A percentile compares a stretch with the other conserved stretches of the same genome.
Evolutionary conservation across 2,113 vertebrate species (phyloP).

Genomic region (Oryzias melastigma): DNA sequence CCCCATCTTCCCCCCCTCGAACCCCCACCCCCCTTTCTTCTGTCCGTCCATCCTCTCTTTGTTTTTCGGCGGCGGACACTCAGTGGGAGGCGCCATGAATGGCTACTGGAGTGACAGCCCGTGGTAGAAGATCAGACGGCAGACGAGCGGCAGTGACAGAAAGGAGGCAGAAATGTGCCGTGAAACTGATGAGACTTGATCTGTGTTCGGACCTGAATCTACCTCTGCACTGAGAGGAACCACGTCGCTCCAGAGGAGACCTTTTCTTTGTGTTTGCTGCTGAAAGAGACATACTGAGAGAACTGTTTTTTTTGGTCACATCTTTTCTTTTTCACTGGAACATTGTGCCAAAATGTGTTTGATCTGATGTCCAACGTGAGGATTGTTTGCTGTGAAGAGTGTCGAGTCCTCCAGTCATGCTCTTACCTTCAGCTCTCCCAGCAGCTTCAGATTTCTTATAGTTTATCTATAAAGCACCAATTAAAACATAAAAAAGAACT

Average conservation of each 20-base stretch:
- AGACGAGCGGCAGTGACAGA: conserved; percentile 4
- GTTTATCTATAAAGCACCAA: no score
- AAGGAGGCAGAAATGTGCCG: background rate
- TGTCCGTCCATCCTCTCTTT: conserved; percentile 68
- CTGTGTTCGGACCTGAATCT: conserved; percentile 49
- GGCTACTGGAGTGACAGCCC: conserved; percentile 82
- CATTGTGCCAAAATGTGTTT: no score
- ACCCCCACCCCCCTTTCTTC: conserved; percentile 30
- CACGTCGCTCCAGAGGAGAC: conserved; percentile 16
- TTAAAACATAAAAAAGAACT: background rate
- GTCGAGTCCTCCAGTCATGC: no score
- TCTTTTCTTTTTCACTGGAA: no score
- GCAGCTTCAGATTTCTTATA: no score
- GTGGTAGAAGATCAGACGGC: conserved; percentile 69
- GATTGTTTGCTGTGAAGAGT: no score
- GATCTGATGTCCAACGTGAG: no score
- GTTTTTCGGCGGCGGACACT: conserved; percentile 42
- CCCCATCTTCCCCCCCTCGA: conserved; percentile 16
- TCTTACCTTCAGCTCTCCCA: no score
- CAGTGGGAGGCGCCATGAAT: conserved; percentile 76
- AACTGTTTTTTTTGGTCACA: no score
- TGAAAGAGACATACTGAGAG: background rate
- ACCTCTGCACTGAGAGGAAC: conserved; percentile 58
- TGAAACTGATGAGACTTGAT: conserved; percentile 20
- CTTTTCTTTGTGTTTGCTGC: conserved; percentile 7